Base-by-base conservation (phyloP, 2,888 invertebrate species). In the Neocrepidodera transversa region DNA sequence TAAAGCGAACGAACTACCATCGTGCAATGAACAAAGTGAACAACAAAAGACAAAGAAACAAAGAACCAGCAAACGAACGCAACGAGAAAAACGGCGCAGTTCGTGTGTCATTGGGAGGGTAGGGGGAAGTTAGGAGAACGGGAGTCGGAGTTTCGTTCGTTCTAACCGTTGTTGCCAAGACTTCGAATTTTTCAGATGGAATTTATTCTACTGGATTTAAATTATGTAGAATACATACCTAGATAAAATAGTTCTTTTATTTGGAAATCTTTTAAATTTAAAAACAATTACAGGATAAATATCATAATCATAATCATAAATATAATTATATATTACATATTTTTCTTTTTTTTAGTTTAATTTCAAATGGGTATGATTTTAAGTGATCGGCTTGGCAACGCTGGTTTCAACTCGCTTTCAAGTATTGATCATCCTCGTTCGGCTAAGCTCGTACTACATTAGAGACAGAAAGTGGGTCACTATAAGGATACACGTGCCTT, bases 401-500 rank as follows among this genome's bases (percentile, higher is more conserved):
- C n/a, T n/a, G 23, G 49, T 40, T 53, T 58, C 66, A 62, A 50
- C 67, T 70, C 67, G 66, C 71, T 74, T 72, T 71, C 72, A 71
- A 67, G 72, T 75, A 75, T 75, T 73, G 75, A 75, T 74, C 71
- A 71, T 63, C 58, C 42, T 53, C 28, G 58, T 58, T 75, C 75
- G 75, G 65, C 43, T 48, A 58, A 38, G 54, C 50, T 75, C 75
- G 75, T 58, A 47, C n/a, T n/a, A n/a, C 42, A 55, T 58, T 52
- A 65, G 73, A 72, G 55, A 53, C 49, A 11, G 65, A 70, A 75
- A 72, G 67, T 75, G 62, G 74, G 75, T 75, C 75, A 75, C 68
- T 68, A 70, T 71, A 74, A 68, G 71, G 69, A 71, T 74, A 74
- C 74, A 75, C 75, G 75, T 75, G 75, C 72, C 73, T 66, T 59